Base-by-base conservation (phyloP, 2,888 invertebrate genomes). In the Deilephila porcellus region DNA sequence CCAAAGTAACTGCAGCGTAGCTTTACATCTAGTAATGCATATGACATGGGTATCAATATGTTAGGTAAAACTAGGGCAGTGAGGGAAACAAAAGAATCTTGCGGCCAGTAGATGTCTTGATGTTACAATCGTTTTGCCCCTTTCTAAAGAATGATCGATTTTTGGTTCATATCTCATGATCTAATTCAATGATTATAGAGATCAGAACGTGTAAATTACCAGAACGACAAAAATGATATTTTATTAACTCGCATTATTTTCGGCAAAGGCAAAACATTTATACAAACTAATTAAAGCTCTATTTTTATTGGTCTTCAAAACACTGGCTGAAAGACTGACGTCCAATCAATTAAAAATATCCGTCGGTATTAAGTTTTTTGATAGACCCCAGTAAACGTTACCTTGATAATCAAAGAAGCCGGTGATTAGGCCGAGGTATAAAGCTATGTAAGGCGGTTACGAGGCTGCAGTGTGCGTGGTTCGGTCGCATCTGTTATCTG, bases 371-470 rank as follows among this genome's bases (percentile, higher is more conserved):
- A 45, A 4, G 67, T 67, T 67, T 67, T 67, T 67, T 71, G 59
- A 32, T 71, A 19, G 34, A 34, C 59, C 59, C 19, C 11, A 32
- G 56, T 56, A 70, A 71, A 34, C 70, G 25, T 79, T 60, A 79
- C 83, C 84, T 82, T 83, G 83, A 73, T 80, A 76, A 80, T 72
- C 60, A 73, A 6, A 63, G 37, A 34, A 71, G n/a, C 34, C 37
- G 62, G 52, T 25, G 52, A 52, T 63, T 53, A 34, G 52, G 11
- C 37, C 6, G 56, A 77, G 74, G 78, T 84, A 84, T 84, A 84
- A 80, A 85, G 78, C 78, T 78, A 45, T 74, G 45, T 20, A 52
- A 52, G 52, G 45, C 45, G 4, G 67, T 20, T 20, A 25, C 14
- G 25, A 52, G 52, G 11, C 6, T 67, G 25, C 67, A 67, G 67